phyloP scores from a whole-genome alignment of 2,113 vertebrate genomes.

The Oreochromis spilurus region DNA sequence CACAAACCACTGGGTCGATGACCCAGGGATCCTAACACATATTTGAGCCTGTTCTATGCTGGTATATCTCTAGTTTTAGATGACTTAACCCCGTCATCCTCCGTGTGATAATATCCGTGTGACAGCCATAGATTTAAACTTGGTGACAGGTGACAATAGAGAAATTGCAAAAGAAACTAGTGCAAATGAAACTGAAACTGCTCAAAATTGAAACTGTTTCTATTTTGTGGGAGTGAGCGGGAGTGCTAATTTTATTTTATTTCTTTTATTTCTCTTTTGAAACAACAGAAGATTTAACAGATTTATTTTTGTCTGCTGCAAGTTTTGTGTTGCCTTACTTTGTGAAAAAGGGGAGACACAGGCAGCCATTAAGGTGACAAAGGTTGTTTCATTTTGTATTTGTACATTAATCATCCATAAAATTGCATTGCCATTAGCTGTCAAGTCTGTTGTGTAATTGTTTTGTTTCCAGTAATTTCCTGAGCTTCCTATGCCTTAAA shows the following conservation, averaged over 20 bases:
- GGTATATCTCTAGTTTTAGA: neutral
- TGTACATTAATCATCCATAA: conserved; percentile 14
- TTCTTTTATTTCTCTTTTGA: neutral
- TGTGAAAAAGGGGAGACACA: neutral
- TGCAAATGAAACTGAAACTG: neutral
- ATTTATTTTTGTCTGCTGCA: neutral
- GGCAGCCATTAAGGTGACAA: neutral
- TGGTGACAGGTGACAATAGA: neutral
- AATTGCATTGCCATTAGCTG: conserved; percentile 6
- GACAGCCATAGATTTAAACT: neutral
- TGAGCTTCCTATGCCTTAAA: neutral
- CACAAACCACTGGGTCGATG: no score
- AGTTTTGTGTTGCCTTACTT: neutral
- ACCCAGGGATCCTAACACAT: no score
- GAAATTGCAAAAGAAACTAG: neutral
- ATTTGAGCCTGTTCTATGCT: neutral
- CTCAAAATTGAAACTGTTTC: neutral
- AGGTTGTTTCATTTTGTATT: neutral
- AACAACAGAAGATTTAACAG: neutral
- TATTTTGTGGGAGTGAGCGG: neutral
- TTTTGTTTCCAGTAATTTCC: conserved; percentile 6
- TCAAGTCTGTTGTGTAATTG: neutral
- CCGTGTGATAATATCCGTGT: neutral
- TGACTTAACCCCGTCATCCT: neutral
- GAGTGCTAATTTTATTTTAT: neutral